These are phyloP conservation scores for Formica exsecta DNA, from an alignment of 1,140 invertebrate species.

Conservation along the genomic window DNA sequence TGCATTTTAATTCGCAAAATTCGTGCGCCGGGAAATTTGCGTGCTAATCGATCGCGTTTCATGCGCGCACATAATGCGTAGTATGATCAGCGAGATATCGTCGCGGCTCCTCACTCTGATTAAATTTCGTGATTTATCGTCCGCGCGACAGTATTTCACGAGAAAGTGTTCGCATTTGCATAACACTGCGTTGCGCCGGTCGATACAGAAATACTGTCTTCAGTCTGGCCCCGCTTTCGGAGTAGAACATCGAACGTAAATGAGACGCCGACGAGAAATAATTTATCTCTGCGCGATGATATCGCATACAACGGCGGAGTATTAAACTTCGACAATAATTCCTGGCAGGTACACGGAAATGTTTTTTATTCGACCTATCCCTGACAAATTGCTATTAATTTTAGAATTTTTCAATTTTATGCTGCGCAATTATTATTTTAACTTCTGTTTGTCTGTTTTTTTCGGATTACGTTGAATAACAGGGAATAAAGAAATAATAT, in stretches of 20 bases:
- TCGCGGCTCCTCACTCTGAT: constrained; percentile 23
- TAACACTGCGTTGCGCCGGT: constrained; percentile 28
- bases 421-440: constrained; percentile 12
- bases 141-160: constrained; percentile 31
- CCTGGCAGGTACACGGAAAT: background rate
- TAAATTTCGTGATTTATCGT: constrained; percentile 60
- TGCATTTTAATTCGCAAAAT: constrained; percentile 19
- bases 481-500: background rate
- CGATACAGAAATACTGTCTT: constrained; percentile 53
- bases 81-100: constrained; percentile 50
- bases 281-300: constrained; percentile 49
- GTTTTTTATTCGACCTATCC: background rate
- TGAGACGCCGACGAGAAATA: constrained; percentile 36
- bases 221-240: background rate
- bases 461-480: background rate
- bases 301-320: background rate
- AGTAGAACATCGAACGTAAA: constrained; percentile 36
- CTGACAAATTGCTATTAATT: constrained; percentile 15
- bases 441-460: background rate
- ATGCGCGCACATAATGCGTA: constrained; percentile 18
- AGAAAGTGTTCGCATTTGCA: constrained; percentile 55
- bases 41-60: constrained; percentile 52
- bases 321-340: constrained; percentile 20
- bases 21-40: background rate
- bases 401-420: background rate